A percentile compares a stretch with the other conserved stretches of the same genome.
Evolutionary conservation across 1,140 invertebrate genomes (phyloP).

Genomic region (Polyergus mexicanus): DNA sequence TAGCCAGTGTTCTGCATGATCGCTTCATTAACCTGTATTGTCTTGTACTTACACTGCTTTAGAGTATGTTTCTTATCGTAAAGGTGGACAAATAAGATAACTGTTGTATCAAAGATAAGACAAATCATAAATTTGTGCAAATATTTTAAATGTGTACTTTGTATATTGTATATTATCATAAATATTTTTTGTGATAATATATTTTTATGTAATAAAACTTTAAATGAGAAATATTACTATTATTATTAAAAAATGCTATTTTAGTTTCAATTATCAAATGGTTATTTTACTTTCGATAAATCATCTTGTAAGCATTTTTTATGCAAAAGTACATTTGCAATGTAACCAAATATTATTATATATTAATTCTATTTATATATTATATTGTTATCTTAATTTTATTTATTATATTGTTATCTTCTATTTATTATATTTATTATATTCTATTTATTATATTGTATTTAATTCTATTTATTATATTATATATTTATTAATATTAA

Average conservation of each 20-base stretch:
- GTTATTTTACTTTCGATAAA: neutral
- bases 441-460: too few species aligned
- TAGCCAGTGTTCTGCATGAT: constrained; percentile 50
- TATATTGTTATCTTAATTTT: too few species aligned
- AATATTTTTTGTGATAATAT: neutral
- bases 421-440: too few species aligned
- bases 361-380: too few species aligned
- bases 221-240: neutral
- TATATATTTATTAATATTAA: too few species aligned
- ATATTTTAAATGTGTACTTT: neutral
- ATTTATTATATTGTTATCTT: too few species aligned
- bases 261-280: neutral
- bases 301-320: neutral
- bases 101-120: neutral
- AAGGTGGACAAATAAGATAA: neutral
- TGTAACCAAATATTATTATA: constrained; percentile 13
- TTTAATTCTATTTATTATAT: too few species aligned
- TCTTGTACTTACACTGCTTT: constrained; percentile 27
- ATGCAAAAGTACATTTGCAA: neutral
- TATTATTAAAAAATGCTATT: neutral
- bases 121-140: neutral
- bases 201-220: neutral
- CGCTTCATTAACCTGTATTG: constrained; percentile 59
- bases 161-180: neutral
- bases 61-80: constrained; percentile 45